These are phyloP conservation scores for Tenthredo livida DNA, from an alignment of 2,888 invertebrate species.

Conservation along the genomic window DNA sequence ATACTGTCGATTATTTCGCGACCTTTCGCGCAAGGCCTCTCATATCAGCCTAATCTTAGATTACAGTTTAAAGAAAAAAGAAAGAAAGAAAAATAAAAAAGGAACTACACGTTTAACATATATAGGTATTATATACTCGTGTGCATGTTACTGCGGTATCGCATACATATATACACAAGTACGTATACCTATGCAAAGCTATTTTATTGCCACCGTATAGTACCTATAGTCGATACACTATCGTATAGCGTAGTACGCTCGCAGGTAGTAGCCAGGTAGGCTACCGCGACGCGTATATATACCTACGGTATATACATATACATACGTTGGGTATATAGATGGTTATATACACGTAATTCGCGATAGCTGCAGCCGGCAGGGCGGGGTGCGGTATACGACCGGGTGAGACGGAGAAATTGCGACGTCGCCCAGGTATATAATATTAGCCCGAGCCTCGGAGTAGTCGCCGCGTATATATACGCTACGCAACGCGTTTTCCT, in stretches of 20 bases:
- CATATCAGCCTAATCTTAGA: no score
- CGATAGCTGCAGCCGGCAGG: conserved; percentile 30
- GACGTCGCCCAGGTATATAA: conserved; percentile 41
- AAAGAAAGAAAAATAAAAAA: no score
- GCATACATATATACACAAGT: no score
- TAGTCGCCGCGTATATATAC: conserved; percentile 6
- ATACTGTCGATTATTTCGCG: neutral
- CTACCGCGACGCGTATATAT: neutral
- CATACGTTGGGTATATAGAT: no score
- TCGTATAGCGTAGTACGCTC: neutral
- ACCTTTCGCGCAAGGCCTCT: no score
- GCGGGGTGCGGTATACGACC: neutral
- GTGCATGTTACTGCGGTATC: no score
- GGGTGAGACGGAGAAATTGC: conserved; percentile 25
- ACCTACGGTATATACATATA: neutral
- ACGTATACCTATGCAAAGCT: neutral
- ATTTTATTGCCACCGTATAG: neutral
- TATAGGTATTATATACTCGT: no score
- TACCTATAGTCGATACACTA: neutral
- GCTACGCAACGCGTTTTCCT: conserved; percentile 31
- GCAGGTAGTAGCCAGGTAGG: conserved; percentile 28
- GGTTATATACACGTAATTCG: conserved; percentile 21
- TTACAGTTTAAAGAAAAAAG: no score
- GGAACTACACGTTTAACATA: no score
- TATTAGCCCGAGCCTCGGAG: conserved; percentile 12